A percentile compares a stretch with the other conserved stretches of the same genome.
Conservation (phyloP, 2,888 invertebrate species). For the Rosalia funebris region DNA sequence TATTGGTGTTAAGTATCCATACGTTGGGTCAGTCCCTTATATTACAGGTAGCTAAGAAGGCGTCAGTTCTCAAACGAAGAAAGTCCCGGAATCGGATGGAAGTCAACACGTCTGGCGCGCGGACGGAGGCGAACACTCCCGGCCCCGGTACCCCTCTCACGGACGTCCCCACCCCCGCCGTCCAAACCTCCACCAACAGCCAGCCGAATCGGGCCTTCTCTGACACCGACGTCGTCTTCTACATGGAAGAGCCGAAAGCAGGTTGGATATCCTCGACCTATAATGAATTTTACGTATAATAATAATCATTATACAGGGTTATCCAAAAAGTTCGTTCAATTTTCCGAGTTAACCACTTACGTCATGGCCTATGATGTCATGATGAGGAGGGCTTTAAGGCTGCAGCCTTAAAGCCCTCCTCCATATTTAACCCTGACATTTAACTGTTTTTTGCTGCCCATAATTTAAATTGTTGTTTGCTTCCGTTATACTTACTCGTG, state of each 20-base stretch:
- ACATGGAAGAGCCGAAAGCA: conserved; percentile 72
- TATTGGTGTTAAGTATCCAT: conserved; percentile 64
- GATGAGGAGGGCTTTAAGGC: no score
- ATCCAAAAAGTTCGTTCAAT: no score
- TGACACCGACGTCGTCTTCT: conserved; percentile 74
- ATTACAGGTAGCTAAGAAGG: conserved; percentile 79
- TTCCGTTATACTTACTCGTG: no score
- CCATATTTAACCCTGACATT: no score
- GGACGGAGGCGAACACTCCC: conserved; percentile 45
- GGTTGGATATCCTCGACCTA: no score
- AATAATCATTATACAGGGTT: no score
- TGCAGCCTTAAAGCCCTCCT: no score
- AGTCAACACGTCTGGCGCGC: conserved; percentile 48
- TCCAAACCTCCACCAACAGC: conserved; percentile 30
- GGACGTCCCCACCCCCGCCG: conserved; percentile 45
- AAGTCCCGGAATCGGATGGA: conserved; percentile 77
- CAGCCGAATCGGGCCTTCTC: conserved; percentile 65
- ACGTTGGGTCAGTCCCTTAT: conserved; percentile 74
- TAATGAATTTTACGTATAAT: no score
- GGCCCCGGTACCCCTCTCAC: conserved; percentile 50
- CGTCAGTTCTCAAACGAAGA: conserved; percentile 76
- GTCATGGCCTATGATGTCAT: no score
- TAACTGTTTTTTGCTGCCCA: no score
- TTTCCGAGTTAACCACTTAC: no score
- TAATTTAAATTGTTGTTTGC: no score